These are phyloP conservation scores for Torymus tubicola DNA, from an alignment of 2,888 invertebrate species.

Conservation along the genomic window DNA sequence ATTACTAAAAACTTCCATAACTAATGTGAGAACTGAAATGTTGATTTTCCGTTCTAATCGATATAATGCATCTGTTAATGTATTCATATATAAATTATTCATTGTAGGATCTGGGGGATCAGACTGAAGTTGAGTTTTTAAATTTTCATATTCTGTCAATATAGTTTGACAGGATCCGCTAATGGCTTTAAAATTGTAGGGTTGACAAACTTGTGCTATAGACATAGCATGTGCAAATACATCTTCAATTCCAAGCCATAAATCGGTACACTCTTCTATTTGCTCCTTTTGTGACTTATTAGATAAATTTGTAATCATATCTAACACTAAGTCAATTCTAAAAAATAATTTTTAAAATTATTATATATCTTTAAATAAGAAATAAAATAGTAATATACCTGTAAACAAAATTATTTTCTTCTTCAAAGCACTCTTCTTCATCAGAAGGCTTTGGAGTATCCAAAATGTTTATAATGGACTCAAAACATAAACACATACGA, in stretches of 20 bases:
- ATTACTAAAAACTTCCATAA: slow-evolving; percentile 77
- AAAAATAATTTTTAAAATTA: slow-evolving; percentile 27
- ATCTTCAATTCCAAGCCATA: slow-evolving; percentile 73
- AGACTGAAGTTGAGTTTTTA: slow-evolving; percentile 68
- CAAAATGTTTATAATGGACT: slow-evolving; percentile 68
- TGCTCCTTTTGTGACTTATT: slow-evolving; percentile 65
- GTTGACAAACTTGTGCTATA: slow-evolving; percentile 75
- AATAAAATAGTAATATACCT: slow-evolving; percentile 62
- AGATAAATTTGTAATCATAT: slow-evolving; percentile 69
- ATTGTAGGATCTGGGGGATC: slow-evolving; percentile 77
- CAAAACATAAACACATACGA: slow-evolving; percentile 71
- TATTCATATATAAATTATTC: slow-evolving; percentile 80
- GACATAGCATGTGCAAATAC: slow-evolving; percentile 75
- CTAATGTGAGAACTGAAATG: slow-evolving; percentile 80
- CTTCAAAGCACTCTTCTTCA: slow-evolving; percentile 67
- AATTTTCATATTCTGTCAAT: slow-evolving; percentile 73
- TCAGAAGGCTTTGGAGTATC: slow-evolving; percentile 66
- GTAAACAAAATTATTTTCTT: slow-evolving; percentile 72
- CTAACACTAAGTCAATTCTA: slow-evolving; percentile 73
- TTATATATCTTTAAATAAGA: slow-evolving; percentile 3
- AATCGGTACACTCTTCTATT: slow-evolving; percentile 64
- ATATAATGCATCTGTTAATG: slow-evolving; percentile 81
- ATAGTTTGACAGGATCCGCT: slow-evolving; percentile 74
- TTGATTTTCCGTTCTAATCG: slow-evolving; percentile 83
- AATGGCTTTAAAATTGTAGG: slow-evolving; percentile 74